These are phyloP conservation scores for Philotrypesis tridentata DNA, from an alignment of 1,140 invertebrate genomes.

Conservation along the genomic window DNA sequence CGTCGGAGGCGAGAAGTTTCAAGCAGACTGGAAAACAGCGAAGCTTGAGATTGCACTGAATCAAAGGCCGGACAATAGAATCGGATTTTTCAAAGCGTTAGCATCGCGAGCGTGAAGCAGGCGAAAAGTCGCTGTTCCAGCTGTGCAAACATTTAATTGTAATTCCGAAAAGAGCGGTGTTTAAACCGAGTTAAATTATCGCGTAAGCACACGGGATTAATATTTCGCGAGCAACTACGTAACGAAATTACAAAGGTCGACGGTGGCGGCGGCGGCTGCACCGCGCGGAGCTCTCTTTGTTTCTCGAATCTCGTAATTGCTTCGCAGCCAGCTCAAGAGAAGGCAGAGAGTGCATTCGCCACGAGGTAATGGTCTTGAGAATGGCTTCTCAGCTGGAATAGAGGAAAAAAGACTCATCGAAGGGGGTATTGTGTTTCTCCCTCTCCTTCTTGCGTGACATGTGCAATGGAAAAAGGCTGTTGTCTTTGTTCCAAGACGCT, in stretches of 20 bases:
- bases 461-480: slow-evolving; percentile 13
- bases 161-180: not conserved
- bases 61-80: too few relatives aligned
- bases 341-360: not conserved
- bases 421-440: not conserved
- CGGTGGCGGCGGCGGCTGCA: too few relatives aligned
- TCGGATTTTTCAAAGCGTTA: too few relatives aligned
- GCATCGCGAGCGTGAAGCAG: too few relatives aligned
- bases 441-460: not conserved
- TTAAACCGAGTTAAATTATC: not conserved
- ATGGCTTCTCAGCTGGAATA: not conserved
- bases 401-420: slow-evolving; percentile 2
- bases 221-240: not conserved
- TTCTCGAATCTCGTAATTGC: not conserved
- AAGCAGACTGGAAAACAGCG: too few relatives aligned
- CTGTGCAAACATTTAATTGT: not conserved
- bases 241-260: not conserved
- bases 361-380: slow-evolving; percentile 1
- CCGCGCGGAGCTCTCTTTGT: not conserved
- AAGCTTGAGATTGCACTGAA: too few relatives aligned
- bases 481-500: not conserved
- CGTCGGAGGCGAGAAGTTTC: too few relatives aligned
- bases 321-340: not conserved
- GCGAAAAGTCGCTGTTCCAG: not conserved
- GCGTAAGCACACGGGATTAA: not conserved